Percentiles rank a stretch among this genome's conserved stretches.
Evolutionary conservation across 2,797 vertebrate species (phyloP).

Genomic region (Cercopithecus hamlyni): DNA sequence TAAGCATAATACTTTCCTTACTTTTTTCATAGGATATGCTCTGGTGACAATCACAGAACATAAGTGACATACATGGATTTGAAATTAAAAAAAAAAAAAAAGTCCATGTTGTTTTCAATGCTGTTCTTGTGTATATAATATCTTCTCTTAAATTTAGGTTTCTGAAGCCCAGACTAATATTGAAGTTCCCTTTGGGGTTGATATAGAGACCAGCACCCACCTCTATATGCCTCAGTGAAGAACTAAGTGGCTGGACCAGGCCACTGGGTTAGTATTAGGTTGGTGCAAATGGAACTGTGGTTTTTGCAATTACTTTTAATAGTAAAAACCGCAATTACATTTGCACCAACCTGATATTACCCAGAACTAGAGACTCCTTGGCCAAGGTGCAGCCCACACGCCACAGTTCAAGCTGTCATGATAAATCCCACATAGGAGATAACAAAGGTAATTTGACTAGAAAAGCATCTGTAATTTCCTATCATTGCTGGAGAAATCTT

Average conservation of each 20-base stretch:
- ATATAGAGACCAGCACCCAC: background rate
- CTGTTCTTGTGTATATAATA: background rate
- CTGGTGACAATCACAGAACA: background rate
- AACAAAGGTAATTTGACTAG: background rate
- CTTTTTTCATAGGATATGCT: background rate
- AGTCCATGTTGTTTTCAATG: background rate
- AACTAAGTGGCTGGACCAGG: background rate
- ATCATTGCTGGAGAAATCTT: background rate
- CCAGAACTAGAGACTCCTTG: background rate
- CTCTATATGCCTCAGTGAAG: background rate
- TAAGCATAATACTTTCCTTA: background rate
- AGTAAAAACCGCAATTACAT: background rate
- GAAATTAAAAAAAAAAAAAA: background rate
- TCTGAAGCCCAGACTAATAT: background rate
- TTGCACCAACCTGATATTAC: background rate
- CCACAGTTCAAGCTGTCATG: background rate
- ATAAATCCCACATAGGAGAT: background rate
- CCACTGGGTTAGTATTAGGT: background rate
- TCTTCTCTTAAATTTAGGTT: background rate
- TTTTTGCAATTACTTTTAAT: background rate
- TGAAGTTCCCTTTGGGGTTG: background rate
- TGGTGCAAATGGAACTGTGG: background rate
- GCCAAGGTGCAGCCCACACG: background rate
- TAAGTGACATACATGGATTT: background rate
- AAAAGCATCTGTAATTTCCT: background rate